Conservation (phyloP, 2,888 invertebrate species). For the Ernsta delagoae region DNA sequence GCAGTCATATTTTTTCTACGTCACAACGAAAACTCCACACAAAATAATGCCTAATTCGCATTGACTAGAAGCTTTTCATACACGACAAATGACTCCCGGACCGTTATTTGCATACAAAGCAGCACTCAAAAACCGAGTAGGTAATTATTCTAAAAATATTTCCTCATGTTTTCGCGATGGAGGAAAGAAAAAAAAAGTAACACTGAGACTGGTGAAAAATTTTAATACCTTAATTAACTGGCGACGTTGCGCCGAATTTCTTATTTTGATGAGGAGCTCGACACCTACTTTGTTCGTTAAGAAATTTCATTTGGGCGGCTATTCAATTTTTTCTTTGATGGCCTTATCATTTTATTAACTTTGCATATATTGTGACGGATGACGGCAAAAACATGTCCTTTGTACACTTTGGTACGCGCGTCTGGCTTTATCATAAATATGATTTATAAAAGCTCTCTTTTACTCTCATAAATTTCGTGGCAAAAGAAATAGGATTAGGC, state of each 20-base stretch:
- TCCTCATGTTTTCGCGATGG: conserved; percentile 53
- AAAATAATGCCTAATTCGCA: conserved; percentile 47
- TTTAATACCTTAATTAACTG: conserved; percentile 72
- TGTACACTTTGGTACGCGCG: conserved; percentile 21
- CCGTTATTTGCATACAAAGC: conserved; percentile 37
- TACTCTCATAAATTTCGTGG: conserved; percentile 27
- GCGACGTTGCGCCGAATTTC: conserved; percentile 61
- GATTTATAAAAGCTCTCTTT: conserved; percentile 33
- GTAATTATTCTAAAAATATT: conserved; percentile 50
- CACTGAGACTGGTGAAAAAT: conserved; percentile 60
- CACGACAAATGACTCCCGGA: conserved; percentile 34
- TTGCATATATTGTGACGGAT: conserved; percentile 23
- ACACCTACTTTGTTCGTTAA: conserved; percentile 57
- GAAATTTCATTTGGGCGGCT: conserved; percentile 52
- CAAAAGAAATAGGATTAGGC: conserved; percentile 33
- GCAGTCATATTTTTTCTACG: conserved; percentile 42
- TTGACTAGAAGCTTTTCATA: conserved; percentile 43
- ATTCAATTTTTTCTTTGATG: conserved; percentile 37
- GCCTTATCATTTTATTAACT: conserved; percentile 29
- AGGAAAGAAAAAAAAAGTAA: conserved; percentile 50
- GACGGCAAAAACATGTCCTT: conserved; percentile 15
- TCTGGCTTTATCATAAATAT: conserved; percentile 33
- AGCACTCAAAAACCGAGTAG: conserved; percentile 37
- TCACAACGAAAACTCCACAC: conserved; percentile 44
- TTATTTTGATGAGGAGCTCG: conserved; percentile 62